Conservation (phyloP, 92 coral and sea anemone species). For the Siderastrea radians region DNA sequence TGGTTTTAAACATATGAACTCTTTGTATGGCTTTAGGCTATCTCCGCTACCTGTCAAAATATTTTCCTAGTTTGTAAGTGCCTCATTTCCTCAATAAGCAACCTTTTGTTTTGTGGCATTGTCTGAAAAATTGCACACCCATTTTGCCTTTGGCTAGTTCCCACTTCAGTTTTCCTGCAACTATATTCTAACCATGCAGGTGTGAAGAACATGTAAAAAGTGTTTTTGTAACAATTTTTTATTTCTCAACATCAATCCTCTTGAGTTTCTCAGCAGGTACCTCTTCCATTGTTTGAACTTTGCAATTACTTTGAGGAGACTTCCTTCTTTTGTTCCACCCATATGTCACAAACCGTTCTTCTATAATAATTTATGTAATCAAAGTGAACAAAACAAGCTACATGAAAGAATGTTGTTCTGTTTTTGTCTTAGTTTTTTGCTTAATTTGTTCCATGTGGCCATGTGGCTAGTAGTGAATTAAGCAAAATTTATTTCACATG, state of each 20-base stretch:
- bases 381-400: neutral
- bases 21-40: neutral
- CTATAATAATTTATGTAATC: neutral
- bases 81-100: slow-evolving; percentile 2
- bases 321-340: slow-evolving; percentile 11
- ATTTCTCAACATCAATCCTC: neutral
- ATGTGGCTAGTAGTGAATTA: no score
- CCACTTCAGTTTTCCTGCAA: neutral
- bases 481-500: neutral
- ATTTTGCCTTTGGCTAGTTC: neutral
- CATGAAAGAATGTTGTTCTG: neutral
- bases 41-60: slow-evolving; percentile 24
- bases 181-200: neutral
- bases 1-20: neutral
- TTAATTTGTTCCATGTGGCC: neutral
- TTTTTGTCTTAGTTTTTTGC: neutral
- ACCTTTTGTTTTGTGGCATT: neutral
- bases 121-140: neutral
- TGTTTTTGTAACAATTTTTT: neutral
- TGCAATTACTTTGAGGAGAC: neutral
- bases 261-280: neutral
- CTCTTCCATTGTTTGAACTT: neutral
- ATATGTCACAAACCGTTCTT: neutral
- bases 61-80: slow-evolving; percentile 4
- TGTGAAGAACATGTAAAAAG: neutral